A percentile compares a stretch with the other conserved stretches of the same genome.
Conservation (phyloP, 1,140 invertebrate species). For the Nasonia vitripennis region DNA sequence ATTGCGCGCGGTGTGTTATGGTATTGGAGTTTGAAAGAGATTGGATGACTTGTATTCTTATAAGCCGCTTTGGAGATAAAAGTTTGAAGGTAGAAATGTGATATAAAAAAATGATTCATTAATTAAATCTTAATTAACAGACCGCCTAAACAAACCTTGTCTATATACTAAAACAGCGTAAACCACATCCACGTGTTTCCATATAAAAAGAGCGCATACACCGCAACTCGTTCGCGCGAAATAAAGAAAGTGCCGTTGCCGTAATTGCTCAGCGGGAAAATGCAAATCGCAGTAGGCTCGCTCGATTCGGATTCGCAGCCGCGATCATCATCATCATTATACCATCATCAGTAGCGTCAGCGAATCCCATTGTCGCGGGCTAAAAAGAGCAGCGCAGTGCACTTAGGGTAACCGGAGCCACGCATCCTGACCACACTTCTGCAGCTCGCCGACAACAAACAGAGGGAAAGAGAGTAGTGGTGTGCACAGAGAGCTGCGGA, state of each 20-base stretch:
- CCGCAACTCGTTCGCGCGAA: background rate
- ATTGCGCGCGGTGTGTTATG: background rate
- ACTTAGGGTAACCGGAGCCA: background rate
- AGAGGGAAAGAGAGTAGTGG: background rate
- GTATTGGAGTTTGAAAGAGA: no score
- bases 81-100: no score
- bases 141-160: no score
- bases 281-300: background rate
- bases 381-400: background rate
- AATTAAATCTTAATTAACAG: no score
- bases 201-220: background rate
- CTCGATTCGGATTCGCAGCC: background rate
- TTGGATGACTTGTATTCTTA: no score
- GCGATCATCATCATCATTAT: background rate
- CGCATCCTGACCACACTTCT: background rate
- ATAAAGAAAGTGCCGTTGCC: background rate
- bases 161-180: no score
- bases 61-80: no score
- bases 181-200: background rate
- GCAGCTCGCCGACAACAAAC: background rate
- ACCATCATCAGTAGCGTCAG: background rate
- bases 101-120: no score
- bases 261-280: constrained; percentile 1
- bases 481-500: background rate
- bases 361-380: background rate